Evolutionary conservation across 2,797 vertebrate species (phyloP), one percentile per base, ranked within the genome.

Genomic region (Pterois miles): DNA sequence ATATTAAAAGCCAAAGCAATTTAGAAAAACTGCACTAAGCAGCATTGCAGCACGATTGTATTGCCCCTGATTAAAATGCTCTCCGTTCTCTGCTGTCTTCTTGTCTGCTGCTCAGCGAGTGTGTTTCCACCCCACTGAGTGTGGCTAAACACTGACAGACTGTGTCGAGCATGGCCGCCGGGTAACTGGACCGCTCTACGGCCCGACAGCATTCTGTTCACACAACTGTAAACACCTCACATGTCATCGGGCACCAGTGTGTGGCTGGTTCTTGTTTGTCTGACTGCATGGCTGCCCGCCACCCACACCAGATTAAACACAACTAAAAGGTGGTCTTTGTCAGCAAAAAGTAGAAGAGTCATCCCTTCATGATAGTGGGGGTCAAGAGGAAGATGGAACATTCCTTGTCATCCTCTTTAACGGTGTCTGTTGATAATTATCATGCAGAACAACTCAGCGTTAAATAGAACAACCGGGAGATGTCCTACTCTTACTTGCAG

Each of bases 81-180:
- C 6, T 60, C 14, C 4, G 13, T 13, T 40, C 12, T 40, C n/a
- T 0, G 2, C 2, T 18, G 33, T 60, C 8, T 56, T 36, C 33
- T 23, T 58, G 9, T 27, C 29, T 23, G 53, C 23, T 54, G 18
- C 43, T 46, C 10, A 22, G 22, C 34, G 4, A 67, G 4, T 23
- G 9, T 23, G 64, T 54, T 65, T 74, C 46, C 36, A 64, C 3
- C 56, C n/a, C 8, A 5, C 46, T 66, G 40, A 53, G 5, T 58
- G 13, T 38, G 31, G 57, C 59, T 81, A 38, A 76, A 82, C 63
- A 80, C 43, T 56, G 63, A 66, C 73, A 69, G 53, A 48, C 25
- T 60, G 25, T 34, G 18, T 29, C 64, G n/a, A 57, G 46, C 33
- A 2, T 13, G 34, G 25, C 50, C 12, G 18, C 65, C 20, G 40